phyloP scores from a whole-genome alignment of 2,888 invertebrate species.

The Amphipyra tragopoginis region DNA sequence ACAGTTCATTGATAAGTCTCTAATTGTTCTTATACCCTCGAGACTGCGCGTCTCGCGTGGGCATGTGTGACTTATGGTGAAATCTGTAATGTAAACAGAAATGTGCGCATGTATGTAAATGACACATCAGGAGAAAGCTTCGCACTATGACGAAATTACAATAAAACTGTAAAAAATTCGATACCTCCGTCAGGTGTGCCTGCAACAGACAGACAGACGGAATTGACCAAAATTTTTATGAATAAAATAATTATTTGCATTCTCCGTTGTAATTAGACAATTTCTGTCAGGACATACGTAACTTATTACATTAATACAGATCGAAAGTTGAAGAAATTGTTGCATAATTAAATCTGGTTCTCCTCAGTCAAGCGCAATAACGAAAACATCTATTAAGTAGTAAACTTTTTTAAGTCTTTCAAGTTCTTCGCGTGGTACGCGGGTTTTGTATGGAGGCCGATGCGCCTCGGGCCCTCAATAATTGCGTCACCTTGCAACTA shows the following conservation, averaged over 20 bases:
- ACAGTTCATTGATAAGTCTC: conserved; percentile 57
- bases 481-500: too few species aligned
- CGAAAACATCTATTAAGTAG: too few species aligned
- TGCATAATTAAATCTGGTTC: too few species aligned
- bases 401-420: too few species aligned
- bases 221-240: conserved; percentile 14
- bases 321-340: too few species aligned
- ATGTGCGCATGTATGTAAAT: conserved; percentile 82
- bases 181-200: conserved; percentile 67
- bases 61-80: conserved; percentile 68
- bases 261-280: not conserved
- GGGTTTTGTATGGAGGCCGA: too few species aligned
- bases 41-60: conserved; percentile 48
- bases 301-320: too few species aligned
- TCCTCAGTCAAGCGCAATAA: too few species aligned
- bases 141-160: conserved; percentile 78
- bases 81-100: conserved; percentile 85
- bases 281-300: not conserved
- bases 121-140: conserved; percentile 82
- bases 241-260: conserved; percentile 20
- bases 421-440: not conserved
- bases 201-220: conserved; percentile 25
- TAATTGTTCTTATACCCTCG: conserved; percentile 52
- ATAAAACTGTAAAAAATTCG: conserved; percentile 74
- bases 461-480: too few species aligned